Percentiles rank a stretch among this genome's conserved stretches.
Evolutionary conservation across 2,113 vertebrate species (phyloP).

Genomic region (Phalacrocorax brasilianus): DNA sequence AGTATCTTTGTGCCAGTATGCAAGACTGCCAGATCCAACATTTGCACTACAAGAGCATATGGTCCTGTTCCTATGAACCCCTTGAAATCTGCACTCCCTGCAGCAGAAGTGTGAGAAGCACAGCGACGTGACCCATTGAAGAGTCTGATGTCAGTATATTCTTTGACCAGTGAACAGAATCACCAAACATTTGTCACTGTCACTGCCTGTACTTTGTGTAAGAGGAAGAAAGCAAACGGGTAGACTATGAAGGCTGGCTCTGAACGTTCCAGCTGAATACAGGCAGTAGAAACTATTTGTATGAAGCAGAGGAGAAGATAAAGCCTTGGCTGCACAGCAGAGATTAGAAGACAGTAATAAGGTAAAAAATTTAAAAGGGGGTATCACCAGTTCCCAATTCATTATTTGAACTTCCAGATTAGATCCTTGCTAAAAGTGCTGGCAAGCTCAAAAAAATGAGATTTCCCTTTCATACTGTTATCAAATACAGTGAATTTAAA

Average conservation of each 20-base stretch:
- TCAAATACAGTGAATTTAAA: not conserved
- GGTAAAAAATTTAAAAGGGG: not conserved
- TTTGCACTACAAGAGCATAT: not conserved
- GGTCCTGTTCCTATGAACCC: not conserved
- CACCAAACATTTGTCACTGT: not conserved
- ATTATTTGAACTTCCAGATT: not conserved
- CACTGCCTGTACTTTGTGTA: not conserved
- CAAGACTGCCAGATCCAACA: not conserved
- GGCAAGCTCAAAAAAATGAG: not conserved
- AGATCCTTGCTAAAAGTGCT: not conserved
- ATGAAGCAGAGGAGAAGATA: not conserved
- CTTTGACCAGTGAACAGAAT: not conserved
- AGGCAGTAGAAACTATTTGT: not conserved
- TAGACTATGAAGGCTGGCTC: not conserved
- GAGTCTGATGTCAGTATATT: not conserved
- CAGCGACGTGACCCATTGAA: accelerated
- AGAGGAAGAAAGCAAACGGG: not conserved
- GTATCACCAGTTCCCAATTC: not conserved
- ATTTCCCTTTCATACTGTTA: not conserved
- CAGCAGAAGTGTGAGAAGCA: not conserved
- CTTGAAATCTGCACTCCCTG: not conserved
- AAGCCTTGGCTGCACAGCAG: not conserved
- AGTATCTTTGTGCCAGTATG: not conserved
- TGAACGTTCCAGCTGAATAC: not conserved
- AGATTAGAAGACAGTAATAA: not conserved